Evolutionary conservation across 2,797 vertebrate genomes (phyloP), one percentile per base, ranked within the genome.

Genomic region (Meriones psammophilus): DNA sequence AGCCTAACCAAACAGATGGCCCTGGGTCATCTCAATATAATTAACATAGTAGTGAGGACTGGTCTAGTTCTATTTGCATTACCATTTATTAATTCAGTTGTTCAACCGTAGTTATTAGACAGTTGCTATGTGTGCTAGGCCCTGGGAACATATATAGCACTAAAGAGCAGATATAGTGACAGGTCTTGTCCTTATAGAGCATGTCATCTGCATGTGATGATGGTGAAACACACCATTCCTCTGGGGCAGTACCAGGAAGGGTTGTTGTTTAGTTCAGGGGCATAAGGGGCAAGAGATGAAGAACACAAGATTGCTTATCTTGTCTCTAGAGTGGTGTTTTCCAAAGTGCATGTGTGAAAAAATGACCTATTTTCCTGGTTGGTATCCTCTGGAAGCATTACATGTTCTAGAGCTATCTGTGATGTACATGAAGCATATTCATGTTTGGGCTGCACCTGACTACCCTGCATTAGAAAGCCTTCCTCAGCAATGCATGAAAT

Each of bases 11-110:
- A 87, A 81, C 71, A 62, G 79, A 94, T 0, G 12, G 18, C 89
- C 50, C 36, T 5, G 42, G 93, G 73, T 1, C 33, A 28, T 22
- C 33, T 68, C 28, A 36, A 62, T 39, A 62, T 80, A 84, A 94
- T 88, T 86, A 93, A 80, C 89, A 74, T 0, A 80, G 66, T 20
- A 87, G 69, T 87, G 1, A 2, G 69, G n/a, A 26, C 56, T 24
- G 74, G 79, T 64, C 77, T 83, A 74, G 93, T 81, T 93, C 77
- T 64, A 18, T 86, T 89, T 86, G 73, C n/a, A 92, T 69, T 81
- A 42, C 12, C 56, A 64, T 78, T 93, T 94, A 92, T n/a, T 89
- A 84, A 71, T 92, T 93, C 85, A 93, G 66, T 83, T 56, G 28
- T 64, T 81, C 28, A 22, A 64, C 26, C 68, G 84, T 20, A 73